Percentiles rank a stretch among this genome's conserved stretches.
phyloP scores from a whole-genome alignment of 2,113 vertebrate genomes.

The Ciconia boyciana region DNA sequence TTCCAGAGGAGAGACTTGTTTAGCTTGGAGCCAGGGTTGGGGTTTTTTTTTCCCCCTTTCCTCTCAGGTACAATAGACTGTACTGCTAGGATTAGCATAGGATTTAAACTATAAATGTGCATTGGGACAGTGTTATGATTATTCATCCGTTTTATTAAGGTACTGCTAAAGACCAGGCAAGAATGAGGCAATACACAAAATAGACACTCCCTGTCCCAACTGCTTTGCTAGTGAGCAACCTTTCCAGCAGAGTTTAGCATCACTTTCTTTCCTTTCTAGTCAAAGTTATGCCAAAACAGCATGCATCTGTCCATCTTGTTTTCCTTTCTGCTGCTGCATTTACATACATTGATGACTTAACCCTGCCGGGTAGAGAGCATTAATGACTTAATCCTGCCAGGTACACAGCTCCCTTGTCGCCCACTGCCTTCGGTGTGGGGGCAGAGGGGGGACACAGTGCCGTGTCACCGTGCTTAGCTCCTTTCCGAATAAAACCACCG shows the following conservation, averaged over 20 bases:
- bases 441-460: background rate
- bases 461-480: background rate
- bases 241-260: background rate
- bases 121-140: background rate
- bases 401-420: background rate
- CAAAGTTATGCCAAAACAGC: background rate
- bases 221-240: background rate
- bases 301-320: background rate
- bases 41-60: fast-evolving
- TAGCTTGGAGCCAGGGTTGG: background rate
- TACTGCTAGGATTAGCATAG: background rate
- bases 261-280: background rate
- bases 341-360: background rate
- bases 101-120: background rate
- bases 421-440: background rate
- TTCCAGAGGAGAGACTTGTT: conserved; percentile 14
- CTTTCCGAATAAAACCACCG: background rate
- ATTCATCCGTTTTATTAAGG: background rate
- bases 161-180: background rate
- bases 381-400: background rate
- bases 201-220: background rate
- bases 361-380: background rate
- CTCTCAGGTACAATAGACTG: background rate
- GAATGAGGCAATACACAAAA: background rate
- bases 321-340: background rate